Evolutionary conservation across 2,797 vertebrate species (phyloP).

Genomic region (Salmo trutta): DNA sequence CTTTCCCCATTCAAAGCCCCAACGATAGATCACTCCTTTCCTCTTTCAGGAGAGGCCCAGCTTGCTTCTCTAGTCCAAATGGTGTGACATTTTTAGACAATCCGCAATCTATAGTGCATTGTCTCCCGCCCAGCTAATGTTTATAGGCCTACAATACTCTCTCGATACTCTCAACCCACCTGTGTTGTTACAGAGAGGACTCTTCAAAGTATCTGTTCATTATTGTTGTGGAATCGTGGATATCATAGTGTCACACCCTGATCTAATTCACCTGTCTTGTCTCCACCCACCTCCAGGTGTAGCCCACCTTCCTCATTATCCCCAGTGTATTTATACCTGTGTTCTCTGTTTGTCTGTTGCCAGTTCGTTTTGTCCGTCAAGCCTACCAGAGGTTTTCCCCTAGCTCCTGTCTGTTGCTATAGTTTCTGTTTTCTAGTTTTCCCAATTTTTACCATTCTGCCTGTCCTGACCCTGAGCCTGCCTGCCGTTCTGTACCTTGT

Average conservation of each 20-base stretch:
- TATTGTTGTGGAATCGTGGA: neutral
- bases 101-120: neutral
- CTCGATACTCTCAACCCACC: neutral
- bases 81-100: constrained; percentile 1
- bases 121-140: neutral
- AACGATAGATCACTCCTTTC: constrained; percentile 25
- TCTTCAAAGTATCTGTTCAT: constrained; percentile 22
- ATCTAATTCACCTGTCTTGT: too few species aligned
- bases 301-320: too few species aligned
- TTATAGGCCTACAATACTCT: neutral
- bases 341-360: too few species aligned
- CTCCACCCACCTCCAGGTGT: too few species aligned
- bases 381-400: too few species aligned
- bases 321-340: too few species aligned
- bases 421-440: too few species aligned
- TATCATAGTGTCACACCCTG: neutral
- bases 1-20: constrained; percentile 20
- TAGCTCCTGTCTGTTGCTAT: too few species aligned
- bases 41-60: neutral
- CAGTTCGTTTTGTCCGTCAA: too few species aligned
- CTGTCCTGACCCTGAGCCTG: too few species aligned
- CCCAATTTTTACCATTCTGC: too few species aligned
- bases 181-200: constrained; percentile 18
- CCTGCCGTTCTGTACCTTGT: too few species aligned
- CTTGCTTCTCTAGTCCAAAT: constrained; percentile 3